These are phyloP conservation scores for Colaptes auratus DNA, from an alignment of 2,113 vertebrate genomes.

Conservation along the genomic window DNA sequence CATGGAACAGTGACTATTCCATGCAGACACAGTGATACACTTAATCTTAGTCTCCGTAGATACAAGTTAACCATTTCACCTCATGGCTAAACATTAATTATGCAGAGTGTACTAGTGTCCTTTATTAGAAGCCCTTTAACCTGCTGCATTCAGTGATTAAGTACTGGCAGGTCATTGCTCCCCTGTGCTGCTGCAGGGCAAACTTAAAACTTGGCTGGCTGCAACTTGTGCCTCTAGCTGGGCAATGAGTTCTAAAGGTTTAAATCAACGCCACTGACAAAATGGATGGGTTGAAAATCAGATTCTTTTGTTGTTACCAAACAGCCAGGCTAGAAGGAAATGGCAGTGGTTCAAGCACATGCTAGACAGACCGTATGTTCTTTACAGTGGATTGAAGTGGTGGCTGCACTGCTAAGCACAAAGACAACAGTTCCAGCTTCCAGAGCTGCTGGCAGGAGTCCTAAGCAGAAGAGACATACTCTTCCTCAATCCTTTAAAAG, in stretches of 20 bases:
- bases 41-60: not conserved
- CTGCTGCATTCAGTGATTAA: not conserved
- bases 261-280: not conserved
- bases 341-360: constrained; percentile 27
- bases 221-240: not conserved
- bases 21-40: not conserved
- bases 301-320: not conserved
- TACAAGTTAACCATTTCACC: constrained; percentile 9
- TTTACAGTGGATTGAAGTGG: not conserved
- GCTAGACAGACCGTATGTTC: constrained; percentile 24
- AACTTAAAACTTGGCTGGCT: not conserved
- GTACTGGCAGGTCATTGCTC: not conserved
- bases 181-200: not conserved
- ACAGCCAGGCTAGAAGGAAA: not conserved
- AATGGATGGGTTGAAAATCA: not conserved
- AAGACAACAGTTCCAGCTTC: not conserved
- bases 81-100: constrained; percentile 1
- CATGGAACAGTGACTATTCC: rapidly evolving
- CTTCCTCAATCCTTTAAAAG: constrained; percentile 1
- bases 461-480: not conserved
- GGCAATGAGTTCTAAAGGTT: not conserved
- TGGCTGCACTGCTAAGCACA: not conserved
- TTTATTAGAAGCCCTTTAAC: not conserved
- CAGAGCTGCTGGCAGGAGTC: constrained; percentile 18
- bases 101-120: not conserved